Evolutionary conservation across 2,888 invertebrate species (phyloP).

Genomic region (Synergus itoensis): DNA sequence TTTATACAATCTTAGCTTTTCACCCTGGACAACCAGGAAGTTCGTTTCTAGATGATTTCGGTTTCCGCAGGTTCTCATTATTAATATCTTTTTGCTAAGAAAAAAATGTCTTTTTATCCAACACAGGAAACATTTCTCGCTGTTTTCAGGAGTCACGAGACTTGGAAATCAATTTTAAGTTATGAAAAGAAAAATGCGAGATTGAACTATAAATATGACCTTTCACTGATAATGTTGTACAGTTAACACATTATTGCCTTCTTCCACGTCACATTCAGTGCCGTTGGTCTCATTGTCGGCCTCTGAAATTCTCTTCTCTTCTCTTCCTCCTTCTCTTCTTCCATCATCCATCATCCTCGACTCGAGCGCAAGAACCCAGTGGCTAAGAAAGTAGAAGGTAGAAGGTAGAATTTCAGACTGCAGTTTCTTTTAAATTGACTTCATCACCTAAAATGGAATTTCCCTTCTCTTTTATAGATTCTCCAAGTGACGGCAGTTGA

Average conservation of each 20-base stretch:
- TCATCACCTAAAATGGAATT: background rate
- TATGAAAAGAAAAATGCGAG: background rate
- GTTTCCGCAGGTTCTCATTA: constrained; percentile 23
- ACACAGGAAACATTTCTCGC: no score
- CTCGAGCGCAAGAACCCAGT: constrained; percentile 46
- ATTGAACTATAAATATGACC: constrained; percentile 61
- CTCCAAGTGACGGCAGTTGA: constrained; percentile 94
- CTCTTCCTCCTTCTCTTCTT: constrained; percentile 37
- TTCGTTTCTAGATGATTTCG: constrained; percentile 37
- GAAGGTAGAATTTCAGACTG: background rate
- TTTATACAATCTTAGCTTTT: constrained; percentile 58
- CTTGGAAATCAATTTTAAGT: background rate
- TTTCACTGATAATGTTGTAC: constrained; percentile 69
- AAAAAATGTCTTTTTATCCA: no score
- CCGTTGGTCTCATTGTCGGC: constrained; percentile 16
- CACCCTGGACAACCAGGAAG: constrained; percentile 67
- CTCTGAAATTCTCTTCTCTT: constrained; percentile 42
- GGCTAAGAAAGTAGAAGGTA: background rate
- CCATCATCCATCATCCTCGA: constrained; percentile 43
- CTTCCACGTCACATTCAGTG: constrained; percentile 55
- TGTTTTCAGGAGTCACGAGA: background rate
- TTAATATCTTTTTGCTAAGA: background rate
- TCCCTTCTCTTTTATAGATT: constrained; percentile 81
- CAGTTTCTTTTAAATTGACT: background rate
- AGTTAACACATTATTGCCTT: constrained; percentile 62